phyloP scores from a whole-genome alignment of 2,888 invertebrate genomes.

The Brachypalpus laphriformis region DNA sequence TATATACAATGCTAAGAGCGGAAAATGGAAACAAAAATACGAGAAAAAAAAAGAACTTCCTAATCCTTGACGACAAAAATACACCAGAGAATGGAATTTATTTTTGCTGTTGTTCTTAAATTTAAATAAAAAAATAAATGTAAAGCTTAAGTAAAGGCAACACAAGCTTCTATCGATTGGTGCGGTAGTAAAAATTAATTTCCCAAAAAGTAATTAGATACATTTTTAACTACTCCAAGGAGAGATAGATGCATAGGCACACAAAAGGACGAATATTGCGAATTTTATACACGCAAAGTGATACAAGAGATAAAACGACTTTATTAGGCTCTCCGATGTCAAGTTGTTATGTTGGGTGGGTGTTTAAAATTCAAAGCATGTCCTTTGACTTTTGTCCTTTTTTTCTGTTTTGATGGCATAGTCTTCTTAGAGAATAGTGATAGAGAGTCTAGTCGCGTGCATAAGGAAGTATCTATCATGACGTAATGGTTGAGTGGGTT shows the following conservation, averaged over 20 bases:
- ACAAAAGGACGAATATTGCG: conserved; percentile 27
- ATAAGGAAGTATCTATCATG: conserved; percentile 41
- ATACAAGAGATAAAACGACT: conserved; percentile 55
- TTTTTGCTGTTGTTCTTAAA: conserved; percentile 19
- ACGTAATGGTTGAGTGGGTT: conserved; percentile 56
- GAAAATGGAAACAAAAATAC: conserved; percentile 36
- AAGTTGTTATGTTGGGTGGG: neutral
- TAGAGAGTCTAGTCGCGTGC: conserved; percentile 37
- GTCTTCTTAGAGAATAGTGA: conserved; percentile 16
- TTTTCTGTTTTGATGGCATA: neutral
- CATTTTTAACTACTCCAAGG: conserved; percentile 38
- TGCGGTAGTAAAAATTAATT: conserved; percentile 51
- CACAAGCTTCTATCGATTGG: conserved; percentile 39
- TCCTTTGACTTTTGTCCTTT: conserved; percentile 33
- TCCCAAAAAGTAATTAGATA: conserved; percentile 61
- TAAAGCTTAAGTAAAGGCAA: neutral
- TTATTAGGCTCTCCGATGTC: conserved; percentile 48
- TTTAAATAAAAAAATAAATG: conserved; percentile 27
- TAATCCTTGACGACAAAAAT: conserved; percentile 54
- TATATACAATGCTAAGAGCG: conserved; percentile 37
- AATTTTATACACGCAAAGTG: conserved; percentile 65
- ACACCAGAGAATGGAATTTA: neutral
- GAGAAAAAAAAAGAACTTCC: neutral
- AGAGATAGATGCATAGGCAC: neutral
- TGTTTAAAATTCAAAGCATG: conserved; percentile 63